Base-by-base conservation (phyloP, 2,888 invertebrate species). In the Julus scanicus region DNA sequence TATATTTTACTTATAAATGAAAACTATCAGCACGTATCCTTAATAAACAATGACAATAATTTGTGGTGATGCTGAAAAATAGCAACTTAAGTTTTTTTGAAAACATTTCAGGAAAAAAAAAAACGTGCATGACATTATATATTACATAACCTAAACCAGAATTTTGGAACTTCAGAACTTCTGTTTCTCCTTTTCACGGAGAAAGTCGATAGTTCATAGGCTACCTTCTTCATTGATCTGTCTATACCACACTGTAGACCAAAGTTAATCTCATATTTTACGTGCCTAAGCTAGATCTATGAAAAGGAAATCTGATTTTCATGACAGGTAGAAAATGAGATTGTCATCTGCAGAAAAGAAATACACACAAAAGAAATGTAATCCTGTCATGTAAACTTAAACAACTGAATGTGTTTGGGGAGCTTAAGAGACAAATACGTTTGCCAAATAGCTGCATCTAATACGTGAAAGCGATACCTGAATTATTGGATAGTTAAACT, bases 251-350 rank as follows among this genome's bases (percentile, higher is more conserved):
- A 80, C 37, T 80, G 80, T 37, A 37, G 29, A 13, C 11, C 80
- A 1, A 80, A 29, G 80, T 80, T 80, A 80, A 80, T 37, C 80
- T 80, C 80, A 80, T 80, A 80, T 80, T 80, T 80, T 80, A 80
- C 80, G 80, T 80, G 80, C 37, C 37, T 37, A 29, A 29, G n/a
- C n/a, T n/a, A n/a, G 80, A 80, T 39, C 37, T 80, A 80, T 80
- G 80, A 80, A 80, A 80, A 80, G 37, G 15, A 80, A 39, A 80
- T 80, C 80, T 39, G 80, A 80, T 80, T 80, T 80, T 15, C 80
- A 37, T 80, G 80, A 80, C 80, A 80, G 80, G 37, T 80, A 37
- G 80, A 39, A 80, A 80, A 80, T 80, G 37, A 80, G 80, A 80
- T 80, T 80, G 80, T 37, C 37, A 80, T 80, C 80, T 80, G 37